Percentiles rank a stretch among this genome's conserved stretches.
These are phyloP conservation scores for Platycercus adscitus DNA, from an alignment of 2,113 vertebrate species.

Conservation along the genomic window DNA sequence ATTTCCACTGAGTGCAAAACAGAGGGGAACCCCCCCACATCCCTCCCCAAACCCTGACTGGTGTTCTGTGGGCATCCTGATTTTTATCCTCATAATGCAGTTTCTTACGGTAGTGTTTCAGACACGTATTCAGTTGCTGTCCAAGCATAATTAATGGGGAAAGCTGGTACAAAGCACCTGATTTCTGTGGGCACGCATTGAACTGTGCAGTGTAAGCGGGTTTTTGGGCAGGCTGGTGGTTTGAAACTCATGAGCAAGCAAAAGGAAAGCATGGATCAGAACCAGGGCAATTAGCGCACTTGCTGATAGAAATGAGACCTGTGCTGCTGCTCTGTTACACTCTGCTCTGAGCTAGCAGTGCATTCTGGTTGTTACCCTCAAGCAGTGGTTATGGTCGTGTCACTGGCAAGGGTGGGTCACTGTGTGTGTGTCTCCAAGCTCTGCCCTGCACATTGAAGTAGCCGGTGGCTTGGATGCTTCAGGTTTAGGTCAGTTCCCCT, in stretches of 20 bases:
- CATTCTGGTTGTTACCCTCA: neutral
- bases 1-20: neutral
- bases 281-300: neutral
- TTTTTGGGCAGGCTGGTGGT: neutral
- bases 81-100: neutral
- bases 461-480: rapidly evolving
- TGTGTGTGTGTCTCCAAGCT: no score
- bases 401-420: neutral
- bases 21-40: rapidly evolving
- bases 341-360: neutral
- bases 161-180: neutral
- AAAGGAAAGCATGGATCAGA: neutral
- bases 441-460: neutral
- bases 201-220: neutral
- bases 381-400: neutral
- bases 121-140: neutral
- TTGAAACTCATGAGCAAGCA: neutral
- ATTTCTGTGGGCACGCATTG: neutral
- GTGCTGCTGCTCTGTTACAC: neutral
- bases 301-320: neutral
- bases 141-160: neutral
- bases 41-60: neutral
- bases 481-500: rapidly evolving
- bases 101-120: neutral
- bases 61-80: neutral